Conservation (phyloP, 2,797 vertebrate genomes). For the Sylvia borin region DNA sequence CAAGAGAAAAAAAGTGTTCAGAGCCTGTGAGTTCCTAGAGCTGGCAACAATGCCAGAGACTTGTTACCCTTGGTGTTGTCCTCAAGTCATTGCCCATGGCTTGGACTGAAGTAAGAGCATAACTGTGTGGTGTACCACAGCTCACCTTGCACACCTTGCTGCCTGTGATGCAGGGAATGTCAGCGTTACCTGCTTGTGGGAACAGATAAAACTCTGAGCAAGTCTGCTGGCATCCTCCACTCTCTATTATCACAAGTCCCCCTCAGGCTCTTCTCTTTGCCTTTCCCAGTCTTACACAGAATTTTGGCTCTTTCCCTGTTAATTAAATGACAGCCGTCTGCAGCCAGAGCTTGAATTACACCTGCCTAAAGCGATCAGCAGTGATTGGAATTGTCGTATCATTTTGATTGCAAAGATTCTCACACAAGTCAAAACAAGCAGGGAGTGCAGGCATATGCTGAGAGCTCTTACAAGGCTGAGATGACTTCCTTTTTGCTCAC, state of each 20-base stretch:
- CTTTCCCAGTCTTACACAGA: neutral
- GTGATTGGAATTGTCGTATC: neutral
- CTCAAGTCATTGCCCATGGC: neutral
- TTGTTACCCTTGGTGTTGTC: neutral
- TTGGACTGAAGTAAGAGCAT: neutral
- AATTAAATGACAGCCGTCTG: constrained; percentile 53
- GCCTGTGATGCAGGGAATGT: neutral
- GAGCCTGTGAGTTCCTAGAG: neutral
- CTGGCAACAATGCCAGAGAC: neutral
- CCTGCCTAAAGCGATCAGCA: constrained; percentile 37
- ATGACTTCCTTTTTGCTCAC: neutral
- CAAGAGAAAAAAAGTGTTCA: neutral
- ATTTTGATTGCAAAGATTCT: constrained; percentile 54
- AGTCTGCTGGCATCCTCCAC: neutral
- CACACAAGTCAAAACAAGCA: constrained; percentile 23
- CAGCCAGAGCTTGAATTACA: constrained; percentile 48
- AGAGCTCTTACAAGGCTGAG: neutral
- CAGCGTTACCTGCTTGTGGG: neutral
- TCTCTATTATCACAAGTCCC: neutral
- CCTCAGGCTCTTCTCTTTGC: constrained; percentile 42
- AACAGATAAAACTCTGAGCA: neutral
- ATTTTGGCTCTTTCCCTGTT: constrained; percentile 41
- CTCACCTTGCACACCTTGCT: neutral
- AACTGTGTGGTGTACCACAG: neutral
- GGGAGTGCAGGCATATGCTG: neutral